Conservation (phyloP, 1,140 invertebrate species). For the Mamestra configurata region DNA sequence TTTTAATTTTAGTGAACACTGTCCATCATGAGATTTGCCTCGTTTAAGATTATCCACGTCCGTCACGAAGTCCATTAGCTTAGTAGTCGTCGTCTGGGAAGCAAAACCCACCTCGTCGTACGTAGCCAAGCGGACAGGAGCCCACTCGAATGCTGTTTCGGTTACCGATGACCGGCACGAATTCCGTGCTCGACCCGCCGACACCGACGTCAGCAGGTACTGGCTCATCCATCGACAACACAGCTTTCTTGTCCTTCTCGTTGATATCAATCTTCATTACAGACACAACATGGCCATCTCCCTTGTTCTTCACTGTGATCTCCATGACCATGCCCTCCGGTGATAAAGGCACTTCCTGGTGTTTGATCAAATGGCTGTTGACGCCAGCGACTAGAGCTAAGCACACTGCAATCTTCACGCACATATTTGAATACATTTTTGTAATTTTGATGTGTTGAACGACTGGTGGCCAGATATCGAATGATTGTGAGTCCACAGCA, state of each 20-base stretch:
- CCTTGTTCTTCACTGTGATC: constrained; percentile 43
- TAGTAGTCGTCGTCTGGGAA: constrained; percentile 42
- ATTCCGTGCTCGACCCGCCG: neutral
- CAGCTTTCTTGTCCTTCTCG: constrained; percentile 38
- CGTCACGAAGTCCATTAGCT: neutral
- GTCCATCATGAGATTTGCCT: neutral
- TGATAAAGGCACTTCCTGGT: constrained; percentile 37
- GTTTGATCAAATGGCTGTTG: constrained; percentile 41
- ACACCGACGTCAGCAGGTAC: neutral
- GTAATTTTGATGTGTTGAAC: constrained; percentile 47
- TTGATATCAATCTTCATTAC: constrained; percentile 45
- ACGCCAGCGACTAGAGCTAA: constrained; percentile 36
- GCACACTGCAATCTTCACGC: constrained; percentile 47
- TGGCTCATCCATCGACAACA: neutral
- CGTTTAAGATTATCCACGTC: neutral
- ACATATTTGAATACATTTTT: constrained; percentile 53
- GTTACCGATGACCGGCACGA: constrained; percentile 48
- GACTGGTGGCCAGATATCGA: constrained; percentile 21
- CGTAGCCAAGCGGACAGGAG: constrained; percentile 46
- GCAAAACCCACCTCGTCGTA: constrained; percentile 42
- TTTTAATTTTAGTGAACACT: neutral
- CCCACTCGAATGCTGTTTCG: constrained; percentile 38
- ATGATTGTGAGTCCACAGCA: neutral
- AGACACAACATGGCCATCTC: constrained; percentile 12
- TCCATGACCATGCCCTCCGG: constrained; percentile 52